phyloP scores from a whole-genome alignment of 2,888 invertebrate species.

The Drosophila cognata region DNA sequence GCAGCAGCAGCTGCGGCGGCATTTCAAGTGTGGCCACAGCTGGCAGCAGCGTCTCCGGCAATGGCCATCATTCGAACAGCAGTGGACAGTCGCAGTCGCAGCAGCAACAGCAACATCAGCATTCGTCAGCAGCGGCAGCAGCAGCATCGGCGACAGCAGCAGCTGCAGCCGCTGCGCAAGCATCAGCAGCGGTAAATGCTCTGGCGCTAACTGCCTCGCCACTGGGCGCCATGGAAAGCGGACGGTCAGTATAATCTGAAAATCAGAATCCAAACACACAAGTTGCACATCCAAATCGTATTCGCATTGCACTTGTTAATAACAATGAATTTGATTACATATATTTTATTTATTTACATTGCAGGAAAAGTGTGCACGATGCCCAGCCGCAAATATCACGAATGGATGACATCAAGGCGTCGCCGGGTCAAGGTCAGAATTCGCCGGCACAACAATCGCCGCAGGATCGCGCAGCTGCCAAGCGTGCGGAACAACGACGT shows the following conservation, averaged over 20 bases:
- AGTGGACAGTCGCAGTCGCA: conserved; percentile 32
- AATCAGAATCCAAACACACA: not conserved
- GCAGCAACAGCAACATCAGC: conserved; percentile 48
- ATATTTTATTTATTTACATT: not conserved
- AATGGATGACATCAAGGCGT: conserved; percentile 85
- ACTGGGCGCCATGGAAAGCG: conserved; percentile 88
- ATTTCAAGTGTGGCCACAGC: conserved; percentile 35
- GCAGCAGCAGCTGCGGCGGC: conserved; percentile 46
- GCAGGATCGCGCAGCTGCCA: conserved; percentile 88
- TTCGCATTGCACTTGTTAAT: not conserved
- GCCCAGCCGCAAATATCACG: conserved; percentile 82
- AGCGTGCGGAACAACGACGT: conserved; percentile 93
- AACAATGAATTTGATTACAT: too few relatives aligned
- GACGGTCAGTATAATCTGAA: conserved; percentile 75
- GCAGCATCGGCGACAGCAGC: conserved; percentile 37
- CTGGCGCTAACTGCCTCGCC: conserved; percentile 79
- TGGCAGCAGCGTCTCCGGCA: conserved; percentile 45
- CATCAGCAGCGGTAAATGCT: conserved; percentile 50
- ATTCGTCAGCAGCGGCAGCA: conserved; percentile 45
- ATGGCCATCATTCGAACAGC: conserved; percentile 50
- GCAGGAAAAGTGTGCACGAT: conserved; percentile 84
- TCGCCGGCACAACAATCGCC: conserved; percentile 84
- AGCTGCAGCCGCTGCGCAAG: conserved; percentile 59
- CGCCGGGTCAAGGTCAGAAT: conserved; percentile 83
- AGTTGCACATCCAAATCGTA: not conserved